Conservation (phyloP, 2,888 invertebrate species). For the Periphyllus acericola region DNA sequence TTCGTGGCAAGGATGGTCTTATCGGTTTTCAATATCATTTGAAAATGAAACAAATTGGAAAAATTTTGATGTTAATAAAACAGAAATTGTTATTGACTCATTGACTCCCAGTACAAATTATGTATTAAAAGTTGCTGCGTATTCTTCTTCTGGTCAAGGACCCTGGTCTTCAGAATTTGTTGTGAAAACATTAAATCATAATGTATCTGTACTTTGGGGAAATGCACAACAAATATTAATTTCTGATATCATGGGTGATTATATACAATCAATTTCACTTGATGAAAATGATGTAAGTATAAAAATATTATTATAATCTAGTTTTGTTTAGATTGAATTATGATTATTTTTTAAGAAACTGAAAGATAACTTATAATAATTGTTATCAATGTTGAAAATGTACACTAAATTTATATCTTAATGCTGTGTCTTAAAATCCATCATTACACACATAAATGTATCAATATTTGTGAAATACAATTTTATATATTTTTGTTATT, state of each 20-base stretch:
- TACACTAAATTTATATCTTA: too few species aligned
- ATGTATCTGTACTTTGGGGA: slow-evolving; percentile 77
- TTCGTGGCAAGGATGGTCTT: slow-evolving; percentile 81
- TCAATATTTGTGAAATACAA: too few species aligned
- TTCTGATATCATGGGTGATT: slow-evolving; percentile 84
- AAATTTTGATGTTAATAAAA: slow-evolving; percentile 71
- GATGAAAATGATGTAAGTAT: slow-evolving; percentile 58
- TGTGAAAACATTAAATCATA: slow-evolving; percentile 74
- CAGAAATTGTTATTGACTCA: slow-evolving; percentile 75
- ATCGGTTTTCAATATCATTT: slow-evolving; percentile 74
- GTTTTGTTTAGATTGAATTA: too few species aligned
- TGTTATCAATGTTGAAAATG: too few species aligned
- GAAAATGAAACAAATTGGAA: slow-evolving; percentile 70
- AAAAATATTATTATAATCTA: neutral
- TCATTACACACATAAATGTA: too few species aligned
- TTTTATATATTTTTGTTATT: too few species aligned
- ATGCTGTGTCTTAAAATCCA: too few species aligned
- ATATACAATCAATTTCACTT: slow-evolving; percentile 55
- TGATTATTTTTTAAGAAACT: too few species aligned
- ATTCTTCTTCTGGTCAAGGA: slow-evolving; percentile 78
- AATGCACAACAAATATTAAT: slow-evolving; percentile 79
- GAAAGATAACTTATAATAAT: too few species aligned
- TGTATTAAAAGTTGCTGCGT: slow-evolving; percentile 81
- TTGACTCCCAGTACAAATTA: slow-evolving; percentile 82
- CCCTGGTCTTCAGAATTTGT: slow-evolving; percentile 83